Conservation (phyloP, 2,888 invertebrate genomes). For the Diplazon laetatorius region DNA sequence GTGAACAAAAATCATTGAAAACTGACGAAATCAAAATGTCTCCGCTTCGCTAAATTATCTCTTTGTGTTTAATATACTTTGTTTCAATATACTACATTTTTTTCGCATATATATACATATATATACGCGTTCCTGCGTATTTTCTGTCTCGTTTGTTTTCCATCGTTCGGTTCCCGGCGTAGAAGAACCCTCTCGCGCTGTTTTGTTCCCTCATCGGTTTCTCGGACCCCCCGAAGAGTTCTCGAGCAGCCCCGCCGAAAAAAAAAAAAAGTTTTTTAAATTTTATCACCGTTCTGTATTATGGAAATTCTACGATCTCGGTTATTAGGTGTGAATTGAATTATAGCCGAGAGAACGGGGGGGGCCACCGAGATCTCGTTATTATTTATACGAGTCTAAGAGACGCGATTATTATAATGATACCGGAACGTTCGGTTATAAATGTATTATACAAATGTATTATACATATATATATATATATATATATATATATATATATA, state of each 20-base stretch:
- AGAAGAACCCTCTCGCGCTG: conserved; percentile 39
- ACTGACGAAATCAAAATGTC: no score
- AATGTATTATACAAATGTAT: no score
- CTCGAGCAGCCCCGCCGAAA: conserved; percentile 72
- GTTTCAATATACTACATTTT: no score
- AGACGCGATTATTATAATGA: conserved; percentile 54
- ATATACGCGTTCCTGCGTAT: no score
- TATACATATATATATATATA: no score
- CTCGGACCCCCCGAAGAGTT: conserved; percentile 76
- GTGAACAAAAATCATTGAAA: no score
- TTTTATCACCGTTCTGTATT: conserved; percentile 74
- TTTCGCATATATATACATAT: no score
- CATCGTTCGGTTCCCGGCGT: conserved; percentile 46
- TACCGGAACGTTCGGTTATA: conserved; percentile 20
- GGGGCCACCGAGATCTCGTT: conserved; percentile 69
- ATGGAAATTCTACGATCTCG: conserved; percentile 74
- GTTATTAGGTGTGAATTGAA: conserved; percentile 81
- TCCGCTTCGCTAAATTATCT: no score
- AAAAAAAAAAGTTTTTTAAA: conserved; percentile 74
- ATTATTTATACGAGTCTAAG: conserved; percentile 71
- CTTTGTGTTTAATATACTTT: no score
- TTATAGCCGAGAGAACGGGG: conserved; percentile 72
- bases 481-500: no score
- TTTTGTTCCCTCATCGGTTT: conserved; percentile 35
- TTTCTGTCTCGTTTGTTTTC: conserved; percentile 47